phyloP scores from a whole-genome alignment of 2,888 invertebrate genomes.

The Crioceris asparagi region DNA sequence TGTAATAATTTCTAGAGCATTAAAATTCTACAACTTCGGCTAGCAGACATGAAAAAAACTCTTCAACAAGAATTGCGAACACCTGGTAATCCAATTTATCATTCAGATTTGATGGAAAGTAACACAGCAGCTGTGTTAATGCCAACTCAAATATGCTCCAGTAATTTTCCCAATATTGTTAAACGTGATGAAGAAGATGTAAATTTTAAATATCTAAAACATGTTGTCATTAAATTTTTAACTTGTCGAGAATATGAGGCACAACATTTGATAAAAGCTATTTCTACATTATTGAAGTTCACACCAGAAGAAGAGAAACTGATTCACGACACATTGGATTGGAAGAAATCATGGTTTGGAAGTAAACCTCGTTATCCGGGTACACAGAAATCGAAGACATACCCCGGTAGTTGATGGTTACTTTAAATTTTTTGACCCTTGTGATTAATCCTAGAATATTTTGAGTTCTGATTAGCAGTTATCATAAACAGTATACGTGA shows the following conservation, averaged over 20 bases:
- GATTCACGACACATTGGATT: slow-evolving; percentile 64
- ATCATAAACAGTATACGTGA: too few relatives aligned
- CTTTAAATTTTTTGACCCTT: slow-evolving; percentile 24
- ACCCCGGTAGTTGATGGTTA: slow-evolving; percentile 47
- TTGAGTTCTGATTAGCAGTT: too few relatives aligned
- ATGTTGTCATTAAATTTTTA: slow-evolving; percentile 86
- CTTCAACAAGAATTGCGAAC: slow-evolving; percentile 71
- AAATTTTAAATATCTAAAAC: slow-evolving; percentile 80
- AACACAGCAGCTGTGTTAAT: slow-evolving; percentile 51
- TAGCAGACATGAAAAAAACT: slow-evolving; percentile 85
- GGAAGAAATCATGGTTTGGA: slow-evolving; percentile 65
- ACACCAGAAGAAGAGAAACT: slow-evolving; percentile 79
- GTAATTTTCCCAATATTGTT: slow-evolving; percentile 34
- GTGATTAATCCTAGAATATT: too few relatives aligned
- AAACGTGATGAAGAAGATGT: slow-evolving; percentile 50
- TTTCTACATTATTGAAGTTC: slow-evolving; percentile 72
- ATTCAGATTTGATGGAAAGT: slow-evolving; percentile 43
- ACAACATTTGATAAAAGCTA: slow-evolving; percentile 78
- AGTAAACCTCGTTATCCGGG: slow-evolving; percentile 43
- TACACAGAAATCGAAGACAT: slow-evolving; percentile 45
- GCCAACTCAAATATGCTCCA: slow-evolving; percentile 42
- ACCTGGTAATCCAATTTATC: slow-evolving; percentile 39
- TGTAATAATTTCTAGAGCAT: slow-evolving; percentile 53
- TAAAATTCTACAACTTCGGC: slow-evolving; percentile 75
- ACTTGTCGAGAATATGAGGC: slow-evolving; percentile 83